Evolutionary conservation across 2,113 vertebrate species (phyloP).

Genomic region (Coracopsis vasa): DNA sequence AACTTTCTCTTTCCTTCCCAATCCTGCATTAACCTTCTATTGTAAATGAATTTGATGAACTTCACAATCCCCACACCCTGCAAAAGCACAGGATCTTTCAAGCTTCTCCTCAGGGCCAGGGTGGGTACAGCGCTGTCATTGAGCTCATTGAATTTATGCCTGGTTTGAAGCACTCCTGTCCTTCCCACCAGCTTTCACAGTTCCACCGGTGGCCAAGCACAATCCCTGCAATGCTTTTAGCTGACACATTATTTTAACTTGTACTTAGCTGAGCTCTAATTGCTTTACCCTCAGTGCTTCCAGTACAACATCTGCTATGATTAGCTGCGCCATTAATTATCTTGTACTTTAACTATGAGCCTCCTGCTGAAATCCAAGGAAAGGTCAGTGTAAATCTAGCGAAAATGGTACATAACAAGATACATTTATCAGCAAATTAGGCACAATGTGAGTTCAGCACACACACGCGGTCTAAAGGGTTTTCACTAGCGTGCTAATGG

Average conservation of each 20-base stretch:
- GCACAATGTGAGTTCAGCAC: not conserved
- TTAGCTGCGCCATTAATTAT: constrained; percentile 58
- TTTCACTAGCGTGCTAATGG: not conserved
- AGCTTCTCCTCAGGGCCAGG: not conserved
- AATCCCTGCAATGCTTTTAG: not conserved
- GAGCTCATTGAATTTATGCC: not conserved
- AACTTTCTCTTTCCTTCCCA: not conserved
- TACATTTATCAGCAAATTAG: constrained; percentile 48
- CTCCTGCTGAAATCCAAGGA: constrained; percentile 24
- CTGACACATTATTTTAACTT: not conserved
- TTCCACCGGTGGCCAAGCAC: not conserved
- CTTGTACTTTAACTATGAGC: not conserved
- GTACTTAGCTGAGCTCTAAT: not conserved
- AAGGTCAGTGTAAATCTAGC: constrained; percentile 16
- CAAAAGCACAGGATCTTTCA: not conserved
- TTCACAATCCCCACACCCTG: not conserved
- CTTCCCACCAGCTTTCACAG: not conserved
- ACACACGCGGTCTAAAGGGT: not conserved
- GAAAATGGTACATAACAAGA: constrained; percentile 3
- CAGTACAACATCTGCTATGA: constrained; percentile 22
- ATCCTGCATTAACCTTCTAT: not conserved
- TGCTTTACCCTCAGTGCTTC: not conserved
- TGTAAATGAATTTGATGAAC: not conserved
- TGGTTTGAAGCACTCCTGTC: not conserved
- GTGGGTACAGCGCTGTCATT: not conserved